Evolutionary conservation across 2,888 invertebrate genomes (phyloP).

Genomic region (Pyralis farinalis): DNA sequence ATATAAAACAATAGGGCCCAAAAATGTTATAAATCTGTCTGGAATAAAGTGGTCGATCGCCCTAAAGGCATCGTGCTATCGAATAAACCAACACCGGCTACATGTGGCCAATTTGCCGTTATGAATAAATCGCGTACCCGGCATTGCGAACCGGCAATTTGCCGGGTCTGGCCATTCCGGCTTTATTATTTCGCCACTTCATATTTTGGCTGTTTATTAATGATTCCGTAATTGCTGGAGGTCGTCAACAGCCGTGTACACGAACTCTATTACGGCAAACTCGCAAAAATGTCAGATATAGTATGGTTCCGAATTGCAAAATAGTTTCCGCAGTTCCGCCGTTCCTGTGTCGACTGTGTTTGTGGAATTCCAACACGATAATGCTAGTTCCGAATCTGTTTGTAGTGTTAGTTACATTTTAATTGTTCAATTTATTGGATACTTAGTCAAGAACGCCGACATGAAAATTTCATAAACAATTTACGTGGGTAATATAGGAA

Average conservation of each 20-base stretch:
- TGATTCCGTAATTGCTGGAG: slow-evolving; percentile 64
- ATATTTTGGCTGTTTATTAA: slow-evolving; percentile 66
- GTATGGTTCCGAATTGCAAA: background rate
- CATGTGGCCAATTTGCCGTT: slow-evolving; percentile 1
- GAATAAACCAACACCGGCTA: background rate
- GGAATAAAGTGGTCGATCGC: background rate
- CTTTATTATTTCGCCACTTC: slow-evolving; percentile 57
- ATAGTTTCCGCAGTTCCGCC: background rate
- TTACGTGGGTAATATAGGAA: no score
- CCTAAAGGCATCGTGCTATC: background rate
- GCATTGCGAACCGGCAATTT: slow-evolving; percentile 36
- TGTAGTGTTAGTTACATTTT: background rate
- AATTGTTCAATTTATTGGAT: background rate
- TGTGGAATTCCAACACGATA: background rate
- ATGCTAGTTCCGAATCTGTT: background rate
- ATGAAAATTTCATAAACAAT: background rate
- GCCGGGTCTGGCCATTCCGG: slow-evolving; percentile 19
- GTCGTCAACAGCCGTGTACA: slow-evolving; percentile 29
- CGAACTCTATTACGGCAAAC: background rate
- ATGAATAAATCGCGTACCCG: slow-evolving; percentile 16
- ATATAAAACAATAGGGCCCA: no score
- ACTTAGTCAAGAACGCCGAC: no score
- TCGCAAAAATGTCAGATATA: background rate
- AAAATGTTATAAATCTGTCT: no score
- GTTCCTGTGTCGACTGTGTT: background rate